A percentile compares a stretch with the other conserved stretches of the same genome.
phyloP scores from a whole-genome alignment of 2,113 vertebrate genomes.

The Speoplatyrhinus poulsoni region DNA sequence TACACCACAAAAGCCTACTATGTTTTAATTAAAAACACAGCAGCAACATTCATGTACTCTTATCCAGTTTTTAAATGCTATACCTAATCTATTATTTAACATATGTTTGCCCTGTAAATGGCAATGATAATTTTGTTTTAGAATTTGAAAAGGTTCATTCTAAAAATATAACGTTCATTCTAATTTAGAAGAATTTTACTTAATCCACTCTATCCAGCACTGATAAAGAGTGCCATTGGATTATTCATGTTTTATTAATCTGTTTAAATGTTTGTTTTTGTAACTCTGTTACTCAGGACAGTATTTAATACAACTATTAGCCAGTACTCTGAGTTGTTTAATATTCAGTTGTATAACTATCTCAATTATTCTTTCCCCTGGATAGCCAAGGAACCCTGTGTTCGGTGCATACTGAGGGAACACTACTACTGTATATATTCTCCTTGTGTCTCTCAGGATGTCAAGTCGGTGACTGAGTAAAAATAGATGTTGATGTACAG shows the following conservation, averaged over 20 bases:
- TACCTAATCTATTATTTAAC: background rate
- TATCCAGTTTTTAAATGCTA: background rate
- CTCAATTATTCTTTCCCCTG: background rate
- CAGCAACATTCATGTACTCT: background rate
- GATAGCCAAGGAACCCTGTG: background rate
- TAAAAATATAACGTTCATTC: background rate
- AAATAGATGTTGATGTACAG: constrained; percentile 72
- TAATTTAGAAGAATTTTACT: constrained; percentile 3
- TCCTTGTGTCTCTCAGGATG: constrained; percentile 58
- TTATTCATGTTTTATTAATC: background rate
- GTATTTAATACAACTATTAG: background rate
- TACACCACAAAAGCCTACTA: background rate
- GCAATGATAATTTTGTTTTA: background rate
- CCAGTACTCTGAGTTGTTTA: background rate
- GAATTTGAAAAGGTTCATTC: background rate
- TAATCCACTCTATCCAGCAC: background rate
- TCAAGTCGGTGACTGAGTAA: constrained; percentile 69
- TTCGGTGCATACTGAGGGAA: constrained; percentile 26
- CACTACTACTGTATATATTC: constrained; percentile 40
- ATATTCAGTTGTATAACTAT: background rate
- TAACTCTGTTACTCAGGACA: background rate
- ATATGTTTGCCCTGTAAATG: background rate
- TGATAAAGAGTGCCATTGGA: background rate
- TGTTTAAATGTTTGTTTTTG: background rate
- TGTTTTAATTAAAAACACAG: background rate